These are phyloP conservation scores for Zygaena filipendulae DNA, from an alignment of 2,888 invertebrate species.

Conservation along the genomic window DNA sequence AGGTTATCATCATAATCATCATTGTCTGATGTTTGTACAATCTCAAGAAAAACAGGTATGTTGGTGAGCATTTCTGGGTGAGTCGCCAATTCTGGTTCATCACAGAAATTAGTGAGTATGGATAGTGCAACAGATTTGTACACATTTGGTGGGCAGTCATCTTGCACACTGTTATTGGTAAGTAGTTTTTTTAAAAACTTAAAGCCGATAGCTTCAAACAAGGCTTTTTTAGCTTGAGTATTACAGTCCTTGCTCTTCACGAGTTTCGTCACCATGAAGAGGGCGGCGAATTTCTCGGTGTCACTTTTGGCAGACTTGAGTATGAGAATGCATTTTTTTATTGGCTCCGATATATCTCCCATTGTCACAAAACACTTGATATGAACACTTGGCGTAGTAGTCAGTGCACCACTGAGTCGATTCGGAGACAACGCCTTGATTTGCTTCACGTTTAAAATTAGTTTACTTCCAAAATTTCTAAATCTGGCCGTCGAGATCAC, in stretches of 20 bases:
- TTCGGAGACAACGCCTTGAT: slow-evolving; percentile 19
- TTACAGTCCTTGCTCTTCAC: slow-evolving; percentile 86
- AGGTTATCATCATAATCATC: slow-evolving; percentile 88
- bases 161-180: slow-evolving; percentile 79
- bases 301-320: slow-evolving; percentile 84
- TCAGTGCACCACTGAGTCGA: slow-evolving; percentile 47
- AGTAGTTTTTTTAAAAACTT: slow-evolving; percentile 85
- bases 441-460: slow-evolving; percentile 68
- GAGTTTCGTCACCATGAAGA: slow-evolving; percentile 92
- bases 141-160: slow-evolving; percentile 88
- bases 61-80: slow-evolving; percentile 87
- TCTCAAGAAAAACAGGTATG: slow-evolving; percentile 84
- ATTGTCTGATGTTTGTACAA: slow-evolving; percentile 85
- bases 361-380: slow-evolving; percentile 48
- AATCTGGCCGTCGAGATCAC: slow-evolving; percentile 66
- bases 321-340: slow-evolving; percentile 86
- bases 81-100: slow-evolving; percentile 81
- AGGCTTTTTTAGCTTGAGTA: slow-evolving; percentile 77
- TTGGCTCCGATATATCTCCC: slow-evolving; percentile 79
- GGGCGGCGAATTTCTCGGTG: slow-evolving; percentile 90
- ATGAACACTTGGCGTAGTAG: slow-evolving; percentile 52
- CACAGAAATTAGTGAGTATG: slow-evolving; percentile 87
- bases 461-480: slow-evolving; percentile 69
- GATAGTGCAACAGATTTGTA: slow-evolving; percentile 93
- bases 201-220: slow-evolving; percentile 92